phyloP scores from a whole-genome alignment of 2,888 invertebrate species.

The Hemithea aestivaria region DNA sequence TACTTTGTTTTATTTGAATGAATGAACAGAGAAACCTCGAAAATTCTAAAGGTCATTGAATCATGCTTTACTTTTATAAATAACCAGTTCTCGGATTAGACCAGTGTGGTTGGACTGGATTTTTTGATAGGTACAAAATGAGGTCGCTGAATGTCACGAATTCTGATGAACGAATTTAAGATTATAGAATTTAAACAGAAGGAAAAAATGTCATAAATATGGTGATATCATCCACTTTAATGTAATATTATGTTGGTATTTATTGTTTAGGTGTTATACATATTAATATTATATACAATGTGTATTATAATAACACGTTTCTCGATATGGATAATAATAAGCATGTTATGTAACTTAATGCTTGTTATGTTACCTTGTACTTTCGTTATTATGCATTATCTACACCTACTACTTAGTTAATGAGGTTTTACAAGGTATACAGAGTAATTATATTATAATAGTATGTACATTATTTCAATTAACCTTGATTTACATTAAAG shows the following conservation, averaged over 20 bases:
- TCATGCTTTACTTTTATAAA: conserved; percentile 14
- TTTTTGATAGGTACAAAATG: neutral
- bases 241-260: too few relatives aligned
- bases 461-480: too few relatives aligned
- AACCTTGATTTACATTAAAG: too few relatives aligned
- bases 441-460: too few relatives aligned
- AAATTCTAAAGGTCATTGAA: conserved; percentile 19
- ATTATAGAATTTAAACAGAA: conserved; percentile 3
- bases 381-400: conserved; percentile 6
- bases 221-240: too few relatives aligned
- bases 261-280: too few relatives aligned
- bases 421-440: too few relatives aligned
- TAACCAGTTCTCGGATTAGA: conserved; percentile 3
- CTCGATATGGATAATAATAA: conserved; percentile 13
- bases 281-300: too few relatives aligned
- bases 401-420: too few relatives aligned
- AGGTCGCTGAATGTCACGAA: conserved; percentile 4
- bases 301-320: too few relatives aligned
- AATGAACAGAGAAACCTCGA: conserved; percentile 25
- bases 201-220: too few relatives aligned
- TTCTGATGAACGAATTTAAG: conserved; percentile 4
- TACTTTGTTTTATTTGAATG: conserved; percentile 35
- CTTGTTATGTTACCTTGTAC: conserved; percentile 3
- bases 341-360: conserved; percentile 14
- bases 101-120: conserved; percentile 1